Percentiles rank a stretch among this genome's conserved stretches.
These are phyloP conservation scores for Metopia argyrocephala DNA, from an alignment of 2,888 invertebrate genomes.

Conservation along the genomic window DNA sequence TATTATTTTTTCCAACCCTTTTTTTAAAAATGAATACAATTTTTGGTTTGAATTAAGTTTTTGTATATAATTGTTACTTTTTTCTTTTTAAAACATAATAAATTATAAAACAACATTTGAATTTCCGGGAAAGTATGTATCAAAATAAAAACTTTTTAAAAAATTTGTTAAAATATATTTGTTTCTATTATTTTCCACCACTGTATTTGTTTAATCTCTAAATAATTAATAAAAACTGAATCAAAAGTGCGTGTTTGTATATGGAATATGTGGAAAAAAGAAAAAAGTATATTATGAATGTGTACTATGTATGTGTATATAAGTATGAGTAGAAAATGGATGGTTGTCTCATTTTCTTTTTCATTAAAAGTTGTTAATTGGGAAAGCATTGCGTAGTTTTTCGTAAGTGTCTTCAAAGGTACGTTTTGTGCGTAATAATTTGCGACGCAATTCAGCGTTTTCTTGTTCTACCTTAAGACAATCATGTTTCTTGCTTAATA, in stretches of 20 bases:
- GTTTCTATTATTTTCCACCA: too few species aligned
- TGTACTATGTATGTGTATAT: conserved; percentile 78
- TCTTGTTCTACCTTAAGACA: conserved; percentile 82
- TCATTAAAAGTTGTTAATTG: conserved; percentile 90
- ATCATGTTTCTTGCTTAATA: conserved; percentile 70
- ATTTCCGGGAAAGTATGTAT: too few species aligned
- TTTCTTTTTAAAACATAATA: too few species aligned
- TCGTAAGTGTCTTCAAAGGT: conserved; percentile 88
- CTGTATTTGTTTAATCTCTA: background rate
- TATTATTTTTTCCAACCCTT: too few species aligned
- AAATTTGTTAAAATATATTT: too few species aligned
- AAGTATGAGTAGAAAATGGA: conserved; percentile 87
- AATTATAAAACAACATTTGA: too few species aligned
- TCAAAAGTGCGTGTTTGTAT: background rate
- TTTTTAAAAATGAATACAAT: too few species aligned
- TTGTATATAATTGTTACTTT: too few species aligned
- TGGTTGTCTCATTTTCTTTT: conserved; percentile 89
- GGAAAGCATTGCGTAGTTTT: conserved; percentile 87
- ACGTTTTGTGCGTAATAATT: conserved; percentile 85
- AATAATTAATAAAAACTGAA: background rate
- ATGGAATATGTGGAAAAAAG: too few species aligned
- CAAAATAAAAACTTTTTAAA: too few species aligned
- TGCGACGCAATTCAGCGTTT: conserved; percentile 85
- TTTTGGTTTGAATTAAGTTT: too few species aligned
- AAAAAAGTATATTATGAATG: background rate